phyloP scores from a whole-genome alignment of 2,113 vertebrate genomes.

The Silurus asotus region DNA sequence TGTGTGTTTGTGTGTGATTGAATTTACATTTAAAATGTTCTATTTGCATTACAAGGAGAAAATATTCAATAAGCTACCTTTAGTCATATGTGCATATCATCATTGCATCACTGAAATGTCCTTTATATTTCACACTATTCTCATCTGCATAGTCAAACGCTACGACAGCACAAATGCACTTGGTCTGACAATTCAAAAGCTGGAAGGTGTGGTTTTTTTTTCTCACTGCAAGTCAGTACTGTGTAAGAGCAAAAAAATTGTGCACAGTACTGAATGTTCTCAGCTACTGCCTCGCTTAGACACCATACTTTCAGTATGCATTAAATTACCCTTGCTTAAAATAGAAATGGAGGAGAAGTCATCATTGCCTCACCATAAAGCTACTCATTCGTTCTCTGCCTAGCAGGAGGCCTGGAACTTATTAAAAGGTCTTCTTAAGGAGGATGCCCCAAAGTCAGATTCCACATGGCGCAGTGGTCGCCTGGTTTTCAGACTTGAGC shows the following conservation, averaged over 20 bases:
- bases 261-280: background rate
- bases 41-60: background rate
- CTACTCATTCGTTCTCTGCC: background rate
- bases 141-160: background rate
- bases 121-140: background rate
- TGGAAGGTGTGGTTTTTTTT: background rate
- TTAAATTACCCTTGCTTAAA: constrained; percentile 22
- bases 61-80: background rate
- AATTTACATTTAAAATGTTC: background rate
- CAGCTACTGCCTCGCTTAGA: background rate
- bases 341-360: constrained; percentile 21
- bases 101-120: background rate
- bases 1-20: background rate
- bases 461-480: background rate
- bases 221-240: background rate
- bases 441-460: background rate
- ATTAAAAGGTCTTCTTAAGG: constrained; percentile 21
- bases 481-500: constrained; percentile 56
- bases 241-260: constrained; percentile 11
- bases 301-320: constrained; percentile 14
- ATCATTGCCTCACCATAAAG: constrained; percentile 21
- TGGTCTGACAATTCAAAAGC: constrained; percentile 9
- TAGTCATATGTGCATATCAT: background rate
- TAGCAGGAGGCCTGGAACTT: constrained; percentile 12
- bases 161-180: background rate